Evolutionary conservation across 2,113 vertebrate species (phyloP), one percentile per base, ranked within the genome.

Genomic region (Chloropsis hardwickii): DNA sequence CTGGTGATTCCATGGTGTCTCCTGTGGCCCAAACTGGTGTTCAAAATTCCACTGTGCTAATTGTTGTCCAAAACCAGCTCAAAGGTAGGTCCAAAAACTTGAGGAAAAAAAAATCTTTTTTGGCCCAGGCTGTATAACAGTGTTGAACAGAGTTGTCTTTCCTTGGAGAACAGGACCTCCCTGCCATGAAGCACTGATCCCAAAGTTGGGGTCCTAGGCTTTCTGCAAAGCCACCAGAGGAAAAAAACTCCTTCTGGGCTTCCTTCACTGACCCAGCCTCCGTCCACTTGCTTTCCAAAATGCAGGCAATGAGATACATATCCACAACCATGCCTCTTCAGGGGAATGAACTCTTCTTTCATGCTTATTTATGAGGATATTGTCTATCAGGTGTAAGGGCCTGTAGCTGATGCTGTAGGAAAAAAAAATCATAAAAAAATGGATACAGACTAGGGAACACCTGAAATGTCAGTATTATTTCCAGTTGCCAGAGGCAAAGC

Each of bases 391-490:
- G 45, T 91, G 78, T 94, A 69, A 78, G 58, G 51, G 70, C 84
- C 73, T 80, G 54, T 79, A 94, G 70, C 61, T 90, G 90, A 94
- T 95, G 58, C 74, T 90, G 66, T 27, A 88, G 82, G 74, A 93
- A 35, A 88, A 93, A 93, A 88, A 88, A 93, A 77, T 48, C 80
- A 42, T n/a, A 95, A 77, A 44, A 37, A 83, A 83, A 54, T 51
- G 40, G 44, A 45, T 89, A 53, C 44, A 89, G 70, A 33, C 61
- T 78, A 64, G 10, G 51, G 31, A 94, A 54, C 76, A 95, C 51
- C 79, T 93, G 85, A 94, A 90, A 91, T 80, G 79, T 81, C 88
- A 81, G 44, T 81, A 93, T 95, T 85, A 93, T 93, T 76, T 94
- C 72, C 2, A 2, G 23, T 84, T 90, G 80, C 76, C 95, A 88